Base-by-base conservation (phyloP, 2,888 invertebrate genomes). In the Enoplolaimus lenunculus region DNA sequence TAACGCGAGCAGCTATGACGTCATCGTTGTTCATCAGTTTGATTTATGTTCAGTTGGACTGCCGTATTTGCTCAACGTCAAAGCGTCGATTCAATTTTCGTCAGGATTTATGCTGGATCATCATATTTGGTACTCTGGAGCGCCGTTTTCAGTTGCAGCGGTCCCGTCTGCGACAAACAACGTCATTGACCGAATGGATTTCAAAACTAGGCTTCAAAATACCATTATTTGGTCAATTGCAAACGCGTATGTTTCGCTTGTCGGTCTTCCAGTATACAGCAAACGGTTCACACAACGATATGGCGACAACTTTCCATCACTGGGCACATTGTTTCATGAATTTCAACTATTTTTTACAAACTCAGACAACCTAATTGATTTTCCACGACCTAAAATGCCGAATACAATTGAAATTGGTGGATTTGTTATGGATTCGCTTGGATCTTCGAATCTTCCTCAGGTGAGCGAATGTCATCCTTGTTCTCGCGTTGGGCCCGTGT, bases 321-420 rank as follows among this genome's bases (percentile, higher is more conserved):
- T 70, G 1, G 28, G 13, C 28, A 3, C 59, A 45, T 71, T 79
- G 30, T 77, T 77, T 69, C 74, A 75, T 68, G 73, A 74, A 16
- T 75, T 76, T 16, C 74, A 75, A 60, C 71, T 77, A 2, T 79
- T 74, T 69, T 77, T 80, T 60, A 80, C 81, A 70, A 83, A 83
- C 73, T 79, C 82, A 0, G 82, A 83, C 72, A 79, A 79, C 7
- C 76, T 81, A 1, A 73, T 83, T 57, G 83, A 83, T 73, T 80
- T 78, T 70, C 77, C 80, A 0, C 74, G 80, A 34, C 75, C 81
- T 7, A 75, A 81, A 1, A 80, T 81, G 1, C 78, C 81, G 0
- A 79, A 81, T 64, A 80, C 82, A 34, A 77, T 81, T 57, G 80
- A 80, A 68, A 80, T 83, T n/a, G 83, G 82, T 13, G 82, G 82